Percentiles rank a stretch among this genome's conserved stretches.
Evolutionary conservation across 1,140 invertebrate species (phyloP).

Genomic region (Paramacrobiotus metropolitanus): DNA sequence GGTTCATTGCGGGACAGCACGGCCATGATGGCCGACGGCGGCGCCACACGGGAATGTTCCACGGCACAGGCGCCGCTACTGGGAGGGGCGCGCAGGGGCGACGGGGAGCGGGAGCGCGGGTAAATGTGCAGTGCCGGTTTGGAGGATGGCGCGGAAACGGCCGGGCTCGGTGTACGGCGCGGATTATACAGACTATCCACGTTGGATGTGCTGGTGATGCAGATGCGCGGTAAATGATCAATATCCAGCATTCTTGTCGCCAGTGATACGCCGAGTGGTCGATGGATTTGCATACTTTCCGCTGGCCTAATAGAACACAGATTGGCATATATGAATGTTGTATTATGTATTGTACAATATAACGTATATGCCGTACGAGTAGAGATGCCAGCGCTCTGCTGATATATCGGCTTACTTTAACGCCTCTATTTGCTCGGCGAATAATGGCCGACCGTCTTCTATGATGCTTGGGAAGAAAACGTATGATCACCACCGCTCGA

Average conservation of each 20-base stretch:
- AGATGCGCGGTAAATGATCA: constrained; percentile 1
- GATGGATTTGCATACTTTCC: background rate
- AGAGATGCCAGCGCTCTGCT: too few relatives aligned
- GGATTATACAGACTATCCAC: background rate
- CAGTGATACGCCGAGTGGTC: background rate
- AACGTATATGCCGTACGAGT: too few relatives aligned
- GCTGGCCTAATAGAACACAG: too few relatives aligned
- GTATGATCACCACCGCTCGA: too few relatives aligned
- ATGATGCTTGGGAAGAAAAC: too few relatives aligned
- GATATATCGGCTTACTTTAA: too few relatives aligned
- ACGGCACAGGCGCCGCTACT: background rate
- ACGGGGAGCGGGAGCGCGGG: background rate
- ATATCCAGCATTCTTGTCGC: constrained; percentile 1
- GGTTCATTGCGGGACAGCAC: background rate
- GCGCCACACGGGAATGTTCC: background rate
- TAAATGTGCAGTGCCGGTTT: background rate
- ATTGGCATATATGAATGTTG: too few relatives aligned
- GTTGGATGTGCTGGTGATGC: background rate
- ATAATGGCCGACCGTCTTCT: too few relatives aligned
- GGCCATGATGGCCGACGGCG: background rate
- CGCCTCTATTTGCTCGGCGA: too few relatives aligned
- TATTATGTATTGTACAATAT: too few relatives aligned
- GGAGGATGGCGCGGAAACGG: background rate
- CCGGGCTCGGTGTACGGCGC: background rate
- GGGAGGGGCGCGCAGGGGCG: background rate